Evolutionary conservation across 2,888 invertebrate species (phyloP), one percentile per base, ranked within the genome.

Genomic region (Caradrina kadenii): DNA sequence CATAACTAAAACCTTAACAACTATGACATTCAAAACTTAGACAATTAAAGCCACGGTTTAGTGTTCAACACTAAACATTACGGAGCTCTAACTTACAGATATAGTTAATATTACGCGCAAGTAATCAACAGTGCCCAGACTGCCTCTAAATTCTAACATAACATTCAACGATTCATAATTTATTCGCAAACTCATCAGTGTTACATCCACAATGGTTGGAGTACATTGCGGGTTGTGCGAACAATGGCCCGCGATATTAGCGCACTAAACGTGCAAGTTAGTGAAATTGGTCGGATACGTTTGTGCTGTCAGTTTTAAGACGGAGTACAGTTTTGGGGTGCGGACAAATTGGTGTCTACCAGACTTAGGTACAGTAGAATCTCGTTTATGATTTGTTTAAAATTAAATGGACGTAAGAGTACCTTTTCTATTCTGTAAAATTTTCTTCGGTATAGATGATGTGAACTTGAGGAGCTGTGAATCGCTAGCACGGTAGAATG

Each of bases 101-200:
- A 56, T 69, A 78, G 69, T 73, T 73, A 63, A 82, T 69, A 73
- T 69, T 73, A 73, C 65, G 58, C 61, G 55, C 75, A 68, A 65
- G 66, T 72, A 79, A 71, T 68, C 69, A 68, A 79, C 63, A 53
- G 68, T 45, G 48, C 59, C 52, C 73, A 72, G 79, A 81, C 64
- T 11, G 31, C 39, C 62, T 73, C 58, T 69, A 76, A 73, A 72
- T 74, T 76, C 69, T 63, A 71, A 81, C 73, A 81, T 60, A 65
- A 68, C 69, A 63, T 71, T 79, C 81, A 82, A 79, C 82, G 71
- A 86, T 89, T 89, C 88, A 89, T 90, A 92, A 92, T 90, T 90
- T 89, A 91, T 89, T 86, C 88, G 84, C 86, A 84, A 89, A 90
- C 91, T 92, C 90, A 90, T 90, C 88, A 87, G 81, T 78, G 79